Percentiles rank a stretch among this genome's conserved stretches.
Conservation (phyloP, 2,113 vertebrate species). For the Proteles cristata region DNA sequence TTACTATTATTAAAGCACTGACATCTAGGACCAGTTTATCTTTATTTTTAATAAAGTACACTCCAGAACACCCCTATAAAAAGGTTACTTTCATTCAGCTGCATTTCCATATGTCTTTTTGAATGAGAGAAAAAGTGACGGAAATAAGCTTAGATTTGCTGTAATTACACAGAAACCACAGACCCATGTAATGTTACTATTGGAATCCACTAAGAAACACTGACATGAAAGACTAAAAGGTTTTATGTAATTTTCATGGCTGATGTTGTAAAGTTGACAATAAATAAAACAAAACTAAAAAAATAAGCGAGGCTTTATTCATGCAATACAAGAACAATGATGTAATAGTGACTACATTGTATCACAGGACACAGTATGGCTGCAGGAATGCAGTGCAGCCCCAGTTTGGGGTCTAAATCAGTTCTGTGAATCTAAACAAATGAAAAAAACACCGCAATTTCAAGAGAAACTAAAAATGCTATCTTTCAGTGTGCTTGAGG, state of each 20-base stretch:
- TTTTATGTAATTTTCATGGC: not conserved
- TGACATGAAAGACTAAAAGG: not conserved
- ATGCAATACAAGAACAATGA: not conserved
- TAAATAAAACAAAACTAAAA: slow-evolving; percentile 23
- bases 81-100: not conserved
- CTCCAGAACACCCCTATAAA: not conserved
- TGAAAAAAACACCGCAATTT: not conserved
- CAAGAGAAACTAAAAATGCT: slow-evolving; percentile 5
- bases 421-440: not conserved
- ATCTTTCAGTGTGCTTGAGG: not conserved
- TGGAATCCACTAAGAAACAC: not conserved
- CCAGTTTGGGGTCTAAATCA: not conserved
- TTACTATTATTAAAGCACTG: slow-evolving; percentile 9
- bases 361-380: not conserved
- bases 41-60: slow-evolving; percentile 47
- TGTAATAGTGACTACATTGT: not conserved
- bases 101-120: not conserved
- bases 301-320: slow-evolving; percentile 13
- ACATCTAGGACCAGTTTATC: not conserved
- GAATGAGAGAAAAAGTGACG: not conserved
- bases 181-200: not conserved
- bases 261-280: not conserved
- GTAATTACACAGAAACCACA: not conserved
- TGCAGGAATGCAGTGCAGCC: not conserved
- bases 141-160: not conserved